Percentiles rank a stretch among this genome's conserved stretches.
Evolutionary conservation across 2,797 vertebrate species (phyloP).

Genomic region (Sebastes oblongus): DNA sequence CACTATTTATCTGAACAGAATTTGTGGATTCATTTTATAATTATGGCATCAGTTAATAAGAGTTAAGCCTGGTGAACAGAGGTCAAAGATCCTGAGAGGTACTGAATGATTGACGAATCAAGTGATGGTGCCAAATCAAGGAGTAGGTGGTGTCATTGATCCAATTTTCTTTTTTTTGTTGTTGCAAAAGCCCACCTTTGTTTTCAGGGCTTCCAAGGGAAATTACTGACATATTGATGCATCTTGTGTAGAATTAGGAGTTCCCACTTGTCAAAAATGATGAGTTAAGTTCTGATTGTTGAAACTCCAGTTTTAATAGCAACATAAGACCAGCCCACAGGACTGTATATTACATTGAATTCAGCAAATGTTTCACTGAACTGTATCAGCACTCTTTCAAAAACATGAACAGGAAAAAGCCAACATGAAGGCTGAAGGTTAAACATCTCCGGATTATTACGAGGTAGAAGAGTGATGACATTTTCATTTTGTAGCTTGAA

Average conservation of each 20-base stretch:
- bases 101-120: background rate
- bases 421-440: background rate
- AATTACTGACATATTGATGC: background rate
- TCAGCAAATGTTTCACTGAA: background rate
- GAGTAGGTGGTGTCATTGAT: background rate
- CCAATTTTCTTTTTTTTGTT: background rate
- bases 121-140: background rate
- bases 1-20: background rate
- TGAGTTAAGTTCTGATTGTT: background rate
- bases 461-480: slow-evolving; percentile 25
- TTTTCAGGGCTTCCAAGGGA: background rate
- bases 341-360: background rate
- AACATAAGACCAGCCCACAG: background rate
- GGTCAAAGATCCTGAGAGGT: background rate
- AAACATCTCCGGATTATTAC: background rate
- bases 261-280: background rate
- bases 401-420: background rate
- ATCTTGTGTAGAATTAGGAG: background rate
- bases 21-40: background rate
- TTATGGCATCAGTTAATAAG: background rate
- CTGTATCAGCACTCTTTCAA: background rate
- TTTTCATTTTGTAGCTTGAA: background rate
- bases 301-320: slow-evolving; percentile 14
- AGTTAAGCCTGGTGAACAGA: background rate
- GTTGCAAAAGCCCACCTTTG: background rate